phyloP scores from a whole-genome alignment of 2,113 vertebrate species.

The Phalacrocorax aristotelis region DNA sequence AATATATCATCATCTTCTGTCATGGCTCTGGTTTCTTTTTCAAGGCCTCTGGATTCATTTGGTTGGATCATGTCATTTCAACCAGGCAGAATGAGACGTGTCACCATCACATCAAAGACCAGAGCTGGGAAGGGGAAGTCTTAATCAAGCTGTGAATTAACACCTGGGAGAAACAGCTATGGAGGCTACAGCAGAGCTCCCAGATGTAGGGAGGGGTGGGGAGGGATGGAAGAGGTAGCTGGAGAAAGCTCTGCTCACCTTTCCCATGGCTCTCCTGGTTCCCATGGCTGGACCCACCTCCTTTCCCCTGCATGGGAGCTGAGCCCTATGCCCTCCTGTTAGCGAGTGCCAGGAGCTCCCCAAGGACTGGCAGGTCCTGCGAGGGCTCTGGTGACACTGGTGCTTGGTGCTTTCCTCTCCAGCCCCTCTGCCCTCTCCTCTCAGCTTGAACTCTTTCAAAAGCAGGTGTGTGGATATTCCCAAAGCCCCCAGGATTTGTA shows the following conservation, averaged over 20 bases:
- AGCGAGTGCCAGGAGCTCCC: background rate
- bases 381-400: background rate
- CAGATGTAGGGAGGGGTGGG: accelerated
- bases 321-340: background rate
- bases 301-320: background rate
- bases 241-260: background rate
- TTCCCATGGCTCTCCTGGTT: background rate
- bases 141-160: background rate
- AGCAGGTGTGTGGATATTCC: background rate
- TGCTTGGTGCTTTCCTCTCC: background rate
- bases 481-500: background rate
- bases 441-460: background rate
- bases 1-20: background rate
- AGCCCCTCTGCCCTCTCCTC: background rate
- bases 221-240: background rate
- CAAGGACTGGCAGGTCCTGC: background rate
- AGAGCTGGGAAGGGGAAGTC: background rate
- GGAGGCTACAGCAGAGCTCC: background rate
- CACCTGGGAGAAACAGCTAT: background rate
- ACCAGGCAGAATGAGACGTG: background rate
- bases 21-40: background rate
- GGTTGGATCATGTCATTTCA: background rate
- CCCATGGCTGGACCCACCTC: background rate
- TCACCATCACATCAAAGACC: background rate
- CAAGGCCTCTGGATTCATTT: background rate